Conservation (phyloP, 2,888 invertebrate species). For the Ischnura elegans region DNA sequence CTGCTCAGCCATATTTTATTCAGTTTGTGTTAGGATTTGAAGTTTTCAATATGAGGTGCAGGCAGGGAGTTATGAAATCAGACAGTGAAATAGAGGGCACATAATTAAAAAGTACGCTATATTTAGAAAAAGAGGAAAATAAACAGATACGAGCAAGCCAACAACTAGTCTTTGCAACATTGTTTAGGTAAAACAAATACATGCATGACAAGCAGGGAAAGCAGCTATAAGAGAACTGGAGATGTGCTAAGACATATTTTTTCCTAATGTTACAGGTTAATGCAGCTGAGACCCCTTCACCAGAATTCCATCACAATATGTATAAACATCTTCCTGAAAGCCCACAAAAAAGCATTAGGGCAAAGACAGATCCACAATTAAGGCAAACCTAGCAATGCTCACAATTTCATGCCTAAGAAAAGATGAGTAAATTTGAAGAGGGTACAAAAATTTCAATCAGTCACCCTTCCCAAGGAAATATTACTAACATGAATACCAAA, state of each 20-base stretch:
- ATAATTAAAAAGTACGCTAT: conserved; percentile 36
- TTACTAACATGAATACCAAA: too few relatives aligned
- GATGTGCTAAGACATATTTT: neutral
- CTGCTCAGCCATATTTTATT: conserved; percentile 75
- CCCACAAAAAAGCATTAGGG: neutral
- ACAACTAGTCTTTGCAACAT: neutral
- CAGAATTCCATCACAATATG: neutral
- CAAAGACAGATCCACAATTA: neutral
- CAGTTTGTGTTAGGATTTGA: conserved; percentile 34
- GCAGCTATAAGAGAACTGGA: neutral
- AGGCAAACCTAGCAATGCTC: neutral
- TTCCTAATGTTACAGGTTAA: neutral
- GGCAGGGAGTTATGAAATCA: conserved; percentile 50
- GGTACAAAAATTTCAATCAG: too few relatives aligned
- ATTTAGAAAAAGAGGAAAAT: neutral
- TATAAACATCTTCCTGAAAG: neutral
- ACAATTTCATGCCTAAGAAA: neutral
- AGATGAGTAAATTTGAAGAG: neutral
- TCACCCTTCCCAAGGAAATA: too few relatives aligned
- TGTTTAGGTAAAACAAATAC: neutral
- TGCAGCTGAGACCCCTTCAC: neutral
- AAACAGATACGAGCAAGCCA: neutral
- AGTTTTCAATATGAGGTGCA: conserved; percentile 39
- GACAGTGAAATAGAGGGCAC: conserved; percentile 29
- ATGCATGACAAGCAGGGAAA: conserved; percentile 31